A percentile compares a stretch with the other conserved stretches of the same genome.
Evolutionary conservation across 2,797 vertebrate species (phyloP).

Genomic region (Argya squamiceps): DNA sequence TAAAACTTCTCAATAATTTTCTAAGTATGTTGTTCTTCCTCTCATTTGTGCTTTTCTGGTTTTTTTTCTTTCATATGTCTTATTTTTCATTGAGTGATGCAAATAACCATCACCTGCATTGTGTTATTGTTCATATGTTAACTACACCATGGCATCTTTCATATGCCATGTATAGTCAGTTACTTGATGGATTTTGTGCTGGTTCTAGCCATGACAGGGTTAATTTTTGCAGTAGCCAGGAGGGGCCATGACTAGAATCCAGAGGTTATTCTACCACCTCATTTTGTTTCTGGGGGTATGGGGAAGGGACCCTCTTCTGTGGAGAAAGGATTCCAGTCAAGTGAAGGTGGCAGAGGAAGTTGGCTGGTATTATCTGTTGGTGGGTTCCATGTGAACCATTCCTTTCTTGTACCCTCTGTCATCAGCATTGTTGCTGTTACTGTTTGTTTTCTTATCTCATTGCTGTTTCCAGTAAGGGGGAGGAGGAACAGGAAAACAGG

Average conservation of each 20-base stretch:
- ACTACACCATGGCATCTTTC: not conserved
- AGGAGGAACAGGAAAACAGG: not conserved
- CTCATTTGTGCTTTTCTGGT: not conserved
- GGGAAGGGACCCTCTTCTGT: not conserved
- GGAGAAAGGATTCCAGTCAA: not conserved
- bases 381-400: fast-evolving
- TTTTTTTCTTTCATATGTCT: not conserved
- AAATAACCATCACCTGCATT: not conserved
- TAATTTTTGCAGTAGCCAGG: not conserved
- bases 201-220: not conserved
- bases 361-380: not conserved
- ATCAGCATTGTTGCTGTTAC: not conserved
- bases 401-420: not conserved
- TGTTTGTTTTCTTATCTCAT: not conserved
- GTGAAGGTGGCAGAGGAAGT: not conserved
- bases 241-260: not conserved
- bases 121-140: not conserved
- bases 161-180: not conserved
- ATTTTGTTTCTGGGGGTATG: fast-evolving
- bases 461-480: not conserved
- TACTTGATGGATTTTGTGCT: not conserved
- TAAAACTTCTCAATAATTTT: not conserved
- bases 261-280: not conserved
- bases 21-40: not conserved
- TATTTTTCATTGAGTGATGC: not conserved